Percentiles rank a stretch among this genome's conserved stretches.
Evolutionary conservation across 1,140 invertebrate species (phyloP).

Genomic region (Heterodera schachtii): DNA sequence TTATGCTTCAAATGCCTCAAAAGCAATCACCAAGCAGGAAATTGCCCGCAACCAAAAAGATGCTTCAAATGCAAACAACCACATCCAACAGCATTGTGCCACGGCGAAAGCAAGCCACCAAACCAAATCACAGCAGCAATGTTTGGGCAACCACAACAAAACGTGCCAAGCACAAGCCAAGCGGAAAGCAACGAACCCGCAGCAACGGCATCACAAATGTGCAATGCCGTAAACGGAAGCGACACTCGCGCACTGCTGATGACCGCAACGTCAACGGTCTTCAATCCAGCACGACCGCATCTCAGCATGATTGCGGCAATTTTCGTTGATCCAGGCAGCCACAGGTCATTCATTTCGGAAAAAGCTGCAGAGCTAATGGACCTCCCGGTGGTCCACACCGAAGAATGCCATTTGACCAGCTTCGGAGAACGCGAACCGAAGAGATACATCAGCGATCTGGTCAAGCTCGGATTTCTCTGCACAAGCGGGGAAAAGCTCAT

Average conservation of each 20-base stretch:
- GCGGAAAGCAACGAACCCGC: background rate
- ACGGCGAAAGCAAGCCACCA: background rate
- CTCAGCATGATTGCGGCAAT: background rate
- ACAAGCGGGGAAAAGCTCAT: background rate
- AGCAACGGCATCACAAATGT: no score
- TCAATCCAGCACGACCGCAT: background rate
- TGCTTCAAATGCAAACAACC: background rate
- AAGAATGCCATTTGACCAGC: background rate
- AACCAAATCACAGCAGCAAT: background rate
- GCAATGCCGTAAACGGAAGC: background rate
- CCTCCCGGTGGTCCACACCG: background rate
- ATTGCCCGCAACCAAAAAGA: background rate
- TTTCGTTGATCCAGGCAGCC: background rate
- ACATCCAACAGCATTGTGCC: background rate
- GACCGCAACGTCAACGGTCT: background rate
- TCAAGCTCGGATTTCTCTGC: background rate
- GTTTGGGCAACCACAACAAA: background rate
- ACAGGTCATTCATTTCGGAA: background rate
- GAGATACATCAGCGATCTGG: conserved; percentile 1
- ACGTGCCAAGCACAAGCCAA: background rate
- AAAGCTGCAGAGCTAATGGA: background rate
- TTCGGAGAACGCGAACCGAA: background rate
- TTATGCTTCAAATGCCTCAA: conserved; percentile 4
- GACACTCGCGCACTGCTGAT: background rate
- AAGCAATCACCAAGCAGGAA: background rate